Conservation (phyloP, 2,797 vertebrate species). For the Sebastes variabilis region DNA sequence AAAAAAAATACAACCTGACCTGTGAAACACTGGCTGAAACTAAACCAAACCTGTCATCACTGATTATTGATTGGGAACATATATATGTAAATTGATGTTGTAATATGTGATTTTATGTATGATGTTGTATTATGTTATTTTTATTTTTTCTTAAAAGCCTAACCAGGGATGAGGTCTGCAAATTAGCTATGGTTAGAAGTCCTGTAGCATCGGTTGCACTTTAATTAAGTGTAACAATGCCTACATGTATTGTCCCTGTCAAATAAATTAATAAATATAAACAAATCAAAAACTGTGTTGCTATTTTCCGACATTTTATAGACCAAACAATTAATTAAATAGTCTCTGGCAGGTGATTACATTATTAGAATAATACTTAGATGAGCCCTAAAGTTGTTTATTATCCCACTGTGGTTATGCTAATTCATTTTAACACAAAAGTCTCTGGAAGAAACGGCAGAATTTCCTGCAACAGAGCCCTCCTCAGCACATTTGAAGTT, state of each 20-base stretch:
- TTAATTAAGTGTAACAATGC: too few species aligned
- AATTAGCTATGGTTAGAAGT: too few species aligned
- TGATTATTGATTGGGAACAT: background rate
- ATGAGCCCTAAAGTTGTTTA: background rate
- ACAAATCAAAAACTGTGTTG: background rate
- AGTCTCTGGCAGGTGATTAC: background rate
- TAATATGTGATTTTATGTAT: background rate
- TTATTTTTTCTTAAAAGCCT: too few species aligned
- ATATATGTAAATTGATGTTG: background rate
- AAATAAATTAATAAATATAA: too few species aligned
- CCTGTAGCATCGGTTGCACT: too few species aligned
- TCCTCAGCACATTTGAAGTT: constrained; percentile 42
- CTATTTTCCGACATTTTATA: background rate
- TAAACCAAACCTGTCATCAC: too few species aligned
- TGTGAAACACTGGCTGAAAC: too few species aligned
- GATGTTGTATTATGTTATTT: too few species aligned
- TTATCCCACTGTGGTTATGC: background rate
- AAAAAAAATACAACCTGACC: too few species aligned
- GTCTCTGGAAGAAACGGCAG: constrained; percentile 11
- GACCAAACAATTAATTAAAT: background rate
- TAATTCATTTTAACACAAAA: constrained; percentile 20
- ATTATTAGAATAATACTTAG: background rate
- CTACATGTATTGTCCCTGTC: too few species aligned
- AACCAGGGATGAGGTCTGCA: too few species aligned
- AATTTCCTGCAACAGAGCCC: constrained; percentile 36